Conservation (phyloP, 1,140 invertebrate genomes). For the Notospermus geniculatus region DNA sequence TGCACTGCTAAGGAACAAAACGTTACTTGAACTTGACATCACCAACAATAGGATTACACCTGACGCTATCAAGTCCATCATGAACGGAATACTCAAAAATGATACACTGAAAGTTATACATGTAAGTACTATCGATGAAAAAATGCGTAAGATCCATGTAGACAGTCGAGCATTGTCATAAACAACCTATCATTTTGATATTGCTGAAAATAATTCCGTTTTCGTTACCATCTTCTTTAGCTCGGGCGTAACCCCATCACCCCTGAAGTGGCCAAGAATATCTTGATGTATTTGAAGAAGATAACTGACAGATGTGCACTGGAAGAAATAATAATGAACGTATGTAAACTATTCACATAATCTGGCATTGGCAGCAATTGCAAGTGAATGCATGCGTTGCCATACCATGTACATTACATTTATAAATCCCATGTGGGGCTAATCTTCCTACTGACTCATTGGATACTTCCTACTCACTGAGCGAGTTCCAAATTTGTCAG, state of each 20-base stretch:
- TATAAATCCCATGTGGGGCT: no score
- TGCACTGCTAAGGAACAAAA: background rate
- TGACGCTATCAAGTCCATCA: background rate
- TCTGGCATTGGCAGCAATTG: no score
- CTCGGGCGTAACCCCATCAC: conserved; percentile 29
- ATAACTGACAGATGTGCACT: no score
- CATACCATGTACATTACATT: no score
- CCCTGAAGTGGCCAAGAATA: conserved; percentile 25
- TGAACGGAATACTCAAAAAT: conserved; percentile 4
- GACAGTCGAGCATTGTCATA: background rate
- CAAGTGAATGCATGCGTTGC: no score
- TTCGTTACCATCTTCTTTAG: conserved; percentile 15
- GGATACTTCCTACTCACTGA: background rate
- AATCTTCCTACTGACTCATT: no score
- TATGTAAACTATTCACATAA: no score
- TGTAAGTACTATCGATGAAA: no score
- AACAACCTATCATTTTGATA: background rate
- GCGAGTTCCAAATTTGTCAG: background rate
- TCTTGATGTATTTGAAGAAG: conserved; percentile 15
- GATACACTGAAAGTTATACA: background rate
- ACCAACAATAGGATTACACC: conserved; percentile 2
- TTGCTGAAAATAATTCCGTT: background rate
- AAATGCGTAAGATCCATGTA: no score
- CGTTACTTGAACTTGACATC: background rate
- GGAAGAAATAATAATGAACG: no score